Base-by-base conservation (phyloP, 2,113 vertebrate species). In the Odocoileus virginianus region DNA sequence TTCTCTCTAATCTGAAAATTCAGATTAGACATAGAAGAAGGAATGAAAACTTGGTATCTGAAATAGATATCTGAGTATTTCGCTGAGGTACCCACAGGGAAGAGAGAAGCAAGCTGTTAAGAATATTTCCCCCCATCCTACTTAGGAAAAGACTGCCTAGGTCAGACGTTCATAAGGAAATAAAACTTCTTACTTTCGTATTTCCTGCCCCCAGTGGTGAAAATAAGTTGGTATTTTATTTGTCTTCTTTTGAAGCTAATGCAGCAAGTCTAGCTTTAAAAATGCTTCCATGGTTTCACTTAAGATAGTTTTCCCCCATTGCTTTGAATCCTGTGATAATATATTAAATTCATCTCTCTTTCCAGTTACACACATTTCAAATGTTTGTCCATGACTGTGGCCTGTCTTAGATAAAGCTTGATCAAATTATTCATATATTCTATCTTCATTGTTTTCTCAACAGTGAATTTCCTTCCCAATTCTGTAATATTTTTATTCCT, bases 191-290 rank as follows among this genome's bases (percentile, higher is more conserved):
- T 87, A 5, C 30, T 89, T 97, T 95, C 28, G 12, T 87, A 50
- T 64, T 92, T 96, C 12, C 45, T 89, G 11, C 57, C 30, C 3
- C 25, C 30, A 76, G 47, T 57, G 67, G 67, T 92, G 57, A 94
- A 93, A 89, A 87, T 82, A 83, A 91, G 52, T 91, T 78, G 28
- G 17, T 58, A 84, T 90, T 89, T 88, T 90, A 55, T 87, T 92
- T 96, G 27, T 71, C 36, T 52, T 87, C 57, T 95, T 93, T 95
- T 90, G 89, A 94, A 60, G 54, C 90, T 83, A 89, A 43, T 90
- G 74, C 64, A 92, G 11, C 12, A 58, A 89, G 30, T n/a, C 30
- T 60, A 74, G 45, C 12, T 94, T 96, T 81, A 55, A 94, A 82
- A 79, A 79, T 61, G 43, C 3, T 61, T n/a, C 96, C 40, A 36